Percentiles rank a stretch among this genome's conserved stretches.
Conservation (phyloP, 2,888 invertebrate species). For the Papilio demoleus region DNA sequence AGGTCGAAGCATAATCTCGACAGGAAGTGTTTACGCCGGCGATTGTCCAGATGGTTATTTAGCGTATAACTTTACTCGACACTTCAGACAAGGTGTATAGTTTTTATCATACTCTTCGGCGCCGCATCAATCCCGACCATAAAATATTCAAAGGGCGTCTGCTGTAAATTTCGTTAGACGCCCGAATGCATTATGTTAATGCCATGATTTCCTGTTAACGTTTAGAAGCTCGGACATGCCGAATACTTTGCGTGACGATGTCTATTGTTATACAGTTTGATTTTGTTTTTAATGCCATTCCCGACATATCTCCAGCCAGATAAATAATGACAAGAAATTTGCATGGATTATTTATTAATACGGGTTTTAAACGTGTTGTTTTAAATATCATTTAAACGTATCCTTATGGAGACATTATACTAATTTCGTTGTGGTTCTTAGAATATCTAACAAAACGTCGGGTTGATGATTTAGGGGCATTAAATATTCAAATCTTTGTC, state of each 20-base stretch:
- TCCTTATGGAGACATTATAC: slow-evolving; percentile 66
- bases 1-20: slow-evolving; percentile 29
- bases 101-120: slow-evolving; percentile 58
- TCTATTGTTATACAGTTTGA: slow-evolving; percentile 55
- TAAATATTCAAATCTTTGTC: slow-evolving; percentile 58
- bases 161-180: slow-evolving; percentile 67
- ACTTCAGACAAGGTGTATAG: slow-evolving; percentile 44
- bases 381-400: slow-evolving; percentile 73
- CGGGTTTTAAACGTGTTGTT: slow-evolving; percentile 63
- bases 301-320: slow-evolving; percentile 56
- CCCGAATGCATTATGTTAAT: slow-evolving; percentile 77
- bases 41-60: slow-evolving; percentile 47
- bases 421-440: slow-evolving; percentile 65
- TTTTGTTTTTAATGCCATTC: slow-evolving; percentile 59
- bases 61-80: slow-evolving; percentile 42
- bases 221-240: slow-evolving; percentile 48
- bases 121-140: slow-evolving; percentile 55
- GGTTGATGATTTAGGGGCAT: slow-evolving; percentile 69
- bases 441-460: slow-evolving; percentile 59
- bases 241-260: slow-evolving; percentile 68
- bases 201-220: slow-evolving; percentile 70
- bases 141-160: slow-evolving; percentile 63
- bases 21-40: slow-evolving; percentile 38
- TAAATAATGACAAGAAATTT: slow-evolving; percentile 67
- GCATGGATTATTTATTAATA: slow-evolving; percentile 71